Evolutionary conservation across 2,888 invertebrate species (phyloP).

Genomic region (Idaea biselata): DNA sequence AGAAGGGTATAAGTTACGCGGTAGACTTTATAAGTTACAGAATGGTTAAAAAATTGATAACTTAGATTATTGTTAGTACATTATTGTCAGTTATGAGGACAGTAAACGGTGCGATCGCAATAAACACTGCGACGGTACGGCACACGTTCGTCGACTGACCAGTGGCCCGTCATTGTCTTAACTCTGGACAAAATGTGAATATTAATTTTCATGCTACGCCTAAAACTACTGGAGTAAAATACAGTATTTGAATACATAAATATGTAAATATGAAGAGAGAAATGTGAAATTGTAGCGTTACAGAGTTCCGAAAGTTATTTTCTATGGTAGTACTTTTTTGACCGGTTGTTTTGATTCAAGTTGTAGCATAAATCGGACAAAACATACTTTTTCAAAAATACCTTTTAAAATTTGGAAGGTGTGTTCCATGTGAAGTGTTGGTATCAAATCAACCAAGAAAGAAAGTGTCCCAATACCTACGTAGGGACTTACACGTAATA

Average conservation of each 20-base stretch:
- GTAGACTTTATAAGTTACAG: neutral
- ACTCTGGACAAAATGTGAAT: conserved; percentile 69
- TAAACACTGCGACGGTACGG: conserved; percentile 55
- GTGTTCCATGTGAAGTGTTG: too few relatives aligned
- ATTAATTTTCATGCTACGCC: conserved; percentile 54
- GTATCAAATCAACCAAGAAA: too few relatives aligned
- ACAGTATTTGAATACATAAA: conserved; percentile 23
- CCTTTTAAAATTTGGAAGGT: too few relatives aligned
- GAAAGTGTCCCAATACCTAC: too few relatives aligned
- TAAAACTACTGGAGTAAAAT: conserved; percentile 19
- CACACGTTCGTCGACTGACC: conserved; percentile 55
- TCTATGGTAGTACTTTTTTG: neutral
- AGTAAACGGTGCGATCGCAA: conserved; percentile 70
- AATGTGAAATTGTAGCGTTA: conserved; percentile 1
- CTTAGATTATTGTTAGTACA: neutral
- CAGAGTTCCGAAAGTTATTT: conserved; percentile 1
- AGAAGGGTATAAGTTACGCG: neutral
- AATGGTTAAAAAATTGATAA: neutral
- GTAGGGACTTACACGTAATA: too few relatives aligned
- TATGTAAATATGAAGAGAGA: conserved; percentile 20
- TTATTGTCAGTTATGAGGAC: conserved; percentile 66
- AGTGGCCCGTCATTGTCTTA: conserved; percentile 57
- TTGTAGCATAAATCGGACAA: neutral
- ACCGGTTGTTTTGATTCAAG: neutral
- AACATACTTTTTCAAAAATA: too few relatives aligned